Conservation (phyloP, 2,888 invertebrate genomes). For the Lasius fuliginosus region DNA sequence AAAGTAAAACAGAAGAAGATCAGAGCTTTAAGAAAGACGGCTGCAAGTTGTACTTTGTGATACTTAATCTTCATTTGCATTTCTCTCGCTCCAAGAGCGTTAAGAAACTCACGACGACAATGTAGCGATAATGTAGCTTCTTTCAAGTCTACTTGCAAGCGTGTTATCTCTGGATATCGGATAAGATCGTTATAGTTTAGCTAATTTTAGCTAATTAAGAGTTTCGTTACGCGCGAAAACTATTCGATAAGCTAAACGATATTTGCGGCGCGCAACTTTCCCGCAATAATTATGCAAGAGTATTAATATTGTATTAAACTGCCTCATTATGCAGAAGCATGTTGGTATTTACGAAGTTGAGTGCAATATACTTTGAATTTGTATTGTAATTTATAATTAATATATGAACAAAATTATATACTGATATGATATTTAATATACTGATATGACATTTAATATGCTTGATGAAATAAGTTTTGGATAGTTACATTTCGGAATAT, state of each 20-base stretch:
- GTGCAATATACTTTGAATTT: conserved; percentile 22
- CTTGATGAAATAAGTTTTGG: neutral
- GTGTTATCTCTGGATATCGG: conserved; percentile 9
- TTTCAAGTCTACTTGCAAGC: conserved; percentile 16
- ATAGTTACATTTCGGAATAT: neutral
- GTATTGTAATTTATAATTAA: conserved; percentile 22
- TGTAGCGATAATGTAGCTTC: conserved; percentile 4
- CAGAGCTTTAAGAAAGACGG: conserved; percentile 24
- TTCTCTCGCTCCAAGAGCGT: neutral
- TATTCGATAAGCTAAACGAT: conserved; percentile 30
- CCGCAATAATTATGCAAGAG: conserved; percentile 19
- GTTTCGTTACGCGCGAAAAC: conserved; percentile 11
- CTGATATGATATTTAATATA: neutral
- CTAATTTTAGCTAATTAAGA: conserved; percentile 38
- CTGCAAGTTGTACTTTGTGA: conserved; percentile 30
- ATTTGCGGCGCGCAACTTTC: conserved; percentile 20
- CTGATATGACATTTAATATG: neutral
- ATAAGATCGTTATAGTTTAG: conserved; percentile 5
- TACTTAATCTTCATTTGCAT: conserved; percentile 38
- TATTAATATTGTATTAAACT: conserved; percentile 47
- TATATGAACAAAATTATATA: neutral
- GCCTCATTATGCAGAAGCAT: conserved; percentile 17
- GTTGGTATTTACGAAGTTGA: conserved; percentile 17
- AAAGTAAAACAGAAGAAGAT: conserved; percentile 21
- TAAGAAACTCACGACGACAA: neutral